phyloP scores from a whole-genome alignment of 2,113 vertebrate species.

The Clarias macrocephalus region DNA sequence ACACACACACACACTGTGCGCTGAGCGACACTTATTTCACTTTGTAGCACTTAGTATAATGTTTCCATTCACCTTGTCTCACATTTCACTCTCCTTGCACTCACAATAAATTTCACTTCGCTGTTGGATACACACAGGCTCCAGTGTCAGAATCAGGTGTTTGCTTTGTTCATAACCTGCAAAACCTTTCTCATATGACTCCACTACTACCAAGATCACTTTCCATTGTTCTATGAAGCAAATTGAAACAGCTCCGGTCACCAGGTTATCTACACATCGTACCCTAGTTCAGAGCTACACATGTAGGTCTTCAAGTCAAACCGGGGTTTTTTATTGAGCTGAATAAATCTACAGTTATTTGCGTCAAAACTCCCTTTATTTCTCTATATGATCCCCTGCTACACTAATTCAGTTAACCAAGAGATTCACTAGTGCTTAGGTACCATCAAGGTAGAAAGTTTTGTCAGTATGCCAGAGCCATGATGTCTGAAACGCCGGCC shows the following conservation, averaged over 20 bases:
- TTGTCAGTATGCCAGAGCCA: too few relatives aligned
- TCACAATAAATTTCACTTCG: neutral
- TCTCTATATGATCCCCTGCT: too few relatives aligned
- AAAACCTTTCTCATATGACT: neutral
- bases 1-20: neutral
- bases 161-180: neutral
- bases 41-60: constrained; percentile 37
- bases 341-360: too few relatives aligned
- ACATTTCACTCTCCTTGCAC: neutral
- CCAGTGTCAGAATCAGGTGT: neutral
- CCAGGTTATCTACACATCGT: neutral
- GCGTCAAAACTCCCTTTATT: too few relatives aligned
- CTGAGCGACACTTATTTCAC: neutral
- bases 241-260: neutral
- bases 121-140: neutral
- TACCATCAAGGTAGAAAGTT: too few relatives aligned
- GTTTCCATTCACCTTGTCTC: constrained; percentile 18
- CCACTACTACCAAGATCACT: neutral
- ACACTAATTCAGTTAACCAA: too few relatives aligned
- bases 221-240: neutral
- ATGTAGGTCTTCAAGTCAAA: neutral
- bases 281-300: neutral
- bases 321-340: too few relatives aligned
- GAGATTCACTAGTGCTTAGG: too few relatives aligned
- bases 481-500: too few relatives aligned